Evolutionary conservation across 2,113 vertebrate species (phyloP).

Genomic region (Antechinus stuartii): DNA sequence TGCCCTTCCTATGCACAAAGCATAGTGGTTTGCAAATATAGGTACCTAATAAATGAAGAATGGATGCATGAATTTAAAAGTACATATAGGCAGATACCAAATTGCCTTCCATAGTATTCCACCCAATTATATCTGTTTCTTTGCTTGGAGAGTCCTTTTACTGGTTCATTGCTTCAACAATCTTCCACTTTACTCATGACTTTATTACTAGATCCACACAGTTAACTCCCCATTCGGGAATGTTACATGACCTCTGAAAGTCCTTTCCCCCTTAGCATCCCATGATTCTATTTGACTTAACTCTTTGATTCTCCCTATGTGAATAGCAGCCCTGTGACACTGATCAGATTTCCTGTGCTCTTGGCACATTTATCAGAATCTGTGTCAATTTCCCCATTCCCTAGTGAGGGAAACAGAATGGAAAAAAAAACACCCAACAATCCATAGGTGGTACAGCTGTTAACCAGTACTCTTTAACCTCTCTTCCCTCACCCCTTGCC

Average conservation of each 20-base stretch:
- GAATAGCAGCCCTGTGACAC: slow-evolving; percentile 6
- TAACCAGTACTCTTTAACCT: slow-evolving; percentile 46
- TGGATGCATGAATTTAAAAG: neutral
- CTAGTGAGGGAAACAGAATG: slow-evolving; percentile 17
- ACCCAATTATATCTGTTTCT: neutral
- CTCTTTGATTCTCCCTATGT: slow-evolving; percentile 3
- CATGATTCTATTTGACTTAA: neutral
- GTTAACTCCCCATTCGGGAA: neutral
- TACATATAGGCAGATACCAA: neutral
- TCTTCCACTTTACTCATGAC: neutral
- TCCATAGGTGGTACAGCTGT: slow-evolving; percentile 34
- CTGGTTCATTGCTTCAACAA: neutral
- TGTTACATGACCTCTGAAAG: slow-evolving; percentile 15
- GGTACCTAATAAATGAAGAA: neutral
- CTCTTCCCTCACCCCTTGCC: neutral
- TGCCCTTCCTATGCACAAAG: neutral
- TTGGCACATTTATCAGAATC: slow-evolving; percentile 40
- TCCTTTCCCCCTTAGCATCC: slow-evolving; percentile 25
- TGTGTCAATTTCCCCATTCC: slow-evolving; percentile 27
- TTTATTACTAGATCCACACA: neutral
- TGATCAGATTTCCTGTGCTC: slow-evolving; percentile 20
- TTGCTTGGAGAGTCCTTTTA: neutral
- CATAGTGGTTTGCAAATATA: neutral
- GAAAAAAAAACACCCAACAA: neutral
- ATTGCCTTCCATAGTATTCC: neutral